Conservation (phyloP, 92 coral and sea anemone genomes). For the Meandrina meandrites region DNA sequence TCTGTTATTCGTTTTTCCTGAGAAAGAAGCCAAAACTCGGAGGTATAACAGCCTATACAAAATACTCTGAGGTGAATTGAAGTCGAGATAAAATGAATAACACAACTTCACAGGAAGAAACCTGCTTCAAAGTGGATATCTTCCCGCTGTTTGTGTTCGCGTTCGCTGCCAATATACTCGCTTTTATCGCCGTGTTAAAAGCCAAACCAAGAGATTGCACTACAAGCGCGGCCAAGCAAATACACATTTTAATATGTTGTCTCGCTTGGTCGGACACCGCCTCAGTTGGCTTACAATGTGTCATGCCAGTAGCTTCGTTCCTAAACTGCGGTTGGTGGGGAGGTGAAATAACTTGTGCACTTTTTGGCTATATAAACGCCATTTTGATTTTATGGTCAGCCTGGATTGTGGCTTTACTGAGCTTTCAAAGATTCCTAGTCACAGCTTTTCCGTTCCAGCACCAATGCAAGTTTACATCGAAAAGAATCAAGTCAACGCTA, state of each 20-base stretch:
- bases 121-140: constrained; percentile 33
- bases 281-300: constrained; percentile 32
- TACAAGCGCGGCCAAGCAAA: background rate
- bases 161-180: constrained; percentile 12
- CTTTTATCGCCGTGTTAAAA: constrained; percentile 29
- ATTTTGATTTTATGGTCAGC: constrained; percentile 44
- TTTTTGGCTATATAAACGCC: constrained; percentile 28
- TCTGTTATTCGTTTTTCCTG: background rate
- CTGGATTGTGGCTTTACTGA: constrained; percentile 42
- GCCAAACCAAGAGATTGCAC: background rate
- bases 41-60: background rate
- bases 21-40: background rate
- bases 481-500: constrained; percentile 10
- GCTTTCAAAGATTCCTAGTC: constrained; percentile 18
- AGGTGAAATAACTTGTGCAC: constrained; percentile 3
- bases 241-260: constrained; percentile 31
- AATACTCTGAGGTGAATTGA: too few species aligned
- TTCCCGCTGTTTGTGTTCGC: constrained; percentile 41
- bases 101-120: background rate
- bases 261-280: constrained; percentile 30
- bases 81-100: background rate
- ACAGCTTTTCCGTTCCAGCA: constrained; percentile 18
- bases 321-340: constrained; percentile 56
- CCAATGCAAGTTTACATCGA: constrained; percentile 30
- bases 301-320: constrained; percentile 44